A percentile compares a stretch with the other conserved stretches of the same genome.
phyloP scores from a whole-genome alignment of 35 echinoderm and acorn worm genomes.

The Ophioderma brevispina region DNA sequence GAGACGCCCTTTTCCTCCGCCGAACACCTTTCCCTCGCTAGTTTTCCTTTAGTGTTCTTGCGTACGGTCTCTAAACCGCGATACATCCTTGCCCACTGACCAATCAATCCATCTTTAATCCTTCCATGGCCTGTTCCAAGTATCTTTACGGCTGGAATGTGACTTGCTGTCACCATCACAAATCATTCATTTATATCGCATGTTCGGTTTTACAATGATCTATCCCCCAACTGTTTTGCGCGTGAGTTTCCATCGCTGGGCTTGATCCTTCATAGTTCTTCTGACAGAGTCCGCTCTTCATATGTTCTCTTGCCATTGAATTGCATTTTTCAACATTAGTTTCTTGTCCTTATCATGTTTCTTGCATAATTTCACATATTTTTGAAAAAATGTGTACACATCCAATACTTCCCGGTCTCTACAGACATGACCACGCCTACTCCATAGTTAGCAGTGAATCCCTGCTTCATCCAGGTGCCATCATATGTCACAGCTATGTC shows the following conservation, averaged over 20 bases:
- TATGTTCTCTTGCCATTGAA: too few relatives aligned
- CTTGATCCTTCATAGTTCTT: too few relatives aligned
- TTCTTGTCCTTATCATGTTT: too few relatives aligned
- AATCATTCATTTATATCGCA: conserved; percentile 23
- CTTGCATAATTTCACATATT: conserved; percentile 25
- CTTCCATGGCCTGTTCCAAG: conserved; percentile 15
- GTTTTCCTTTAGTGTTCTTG: conserved; percentile 34
- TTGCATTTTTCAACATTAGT: too few relatives aligned
- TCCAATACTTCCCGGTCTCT: conserved; percentile 60
- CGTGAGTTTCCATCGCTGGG: too few relatives aligned
- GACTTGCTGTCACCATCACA: conserved; percentile 49
- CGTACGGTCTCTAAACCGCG: conserved; percentile 12
- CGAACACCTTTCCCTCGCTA: conserved; percentile 25
- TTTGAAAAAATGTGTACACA: conserved; percentile 33
- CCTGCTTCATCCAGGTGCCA: conserved; percentile 52
- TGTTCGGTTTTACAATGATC: not conserved
- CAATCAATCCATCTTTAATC: conserved; percentile 51
- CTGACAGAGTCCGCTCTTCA: too few relatives aligned
- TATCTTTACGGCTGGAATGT: conserved; percentile 5
- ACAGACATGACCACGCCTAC: conserved; percentile 60
- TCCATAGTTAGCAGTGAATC: conserved; percentile 52
- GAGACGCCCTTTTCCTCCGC: conserved; percentile 14
- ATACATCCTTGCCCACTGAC: conserved; percentile 39
- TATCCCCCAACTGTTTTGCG: conserved; percentile 30
- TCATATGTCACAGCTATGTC: conserved; percentile 51